A percentile compares a stretch with the other conserved stretches of the same genome.
Conservation (phyloP, 2,797 vertebrate species). For the Chelmon rostratus region DNA sequence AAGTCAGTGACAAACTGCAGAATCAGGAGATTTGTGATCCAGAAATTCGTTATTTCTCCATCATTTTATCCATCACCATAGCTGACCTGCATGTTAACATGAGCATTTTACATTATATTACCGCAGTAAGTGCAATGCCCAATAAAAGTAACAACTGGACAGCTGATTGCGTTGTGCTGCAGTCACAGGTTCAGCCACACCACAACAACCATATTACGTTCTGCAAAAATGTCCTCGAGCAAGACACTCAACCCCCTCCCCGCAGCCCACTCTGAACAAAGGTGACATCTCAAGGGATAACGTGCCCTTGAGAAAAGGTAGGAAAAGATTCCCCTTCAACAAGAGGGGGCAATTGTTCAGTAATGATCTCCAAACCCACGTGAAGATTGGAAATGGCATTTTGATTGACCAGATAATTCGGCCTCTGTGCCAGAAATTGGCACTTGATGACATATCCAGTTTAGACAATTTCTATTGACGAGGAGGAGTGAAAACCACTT, state of each 20-base stretch:
- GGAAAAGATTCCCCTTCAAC: background rate
- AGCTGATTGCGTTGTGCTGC: background rate
- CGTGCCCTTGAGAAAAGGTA: slow-evolving; percentile 29
- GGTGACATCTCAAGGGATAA: background rate
- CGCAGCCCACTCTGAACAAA: background rate
- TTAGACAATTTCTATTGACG: slow-evolving; percentile 1
- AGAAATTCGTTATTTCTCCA: background rate
- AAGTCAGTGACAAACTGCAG: background rate
- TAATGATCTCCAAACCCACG: background rate
- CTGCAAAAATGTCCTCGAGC: background rate
- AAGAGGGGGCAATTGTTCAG: slow-evolving; percentile 3
- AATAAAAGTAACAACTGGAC: background rate
- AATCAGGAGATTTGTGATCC: background rate
- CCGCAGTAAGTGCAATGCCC: background rate
- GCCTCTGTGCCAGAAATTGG: slow-evolving; percentile 5
- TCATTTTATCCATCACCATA: background rate
- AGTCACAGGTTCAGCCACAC: background rate
- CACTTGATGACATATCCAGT: slow-evolving; percentile 24
- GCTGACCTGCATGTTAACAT: background rate
- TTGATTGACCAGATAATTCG: slow-evolving; percentile 36
- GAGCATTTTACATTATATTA: background rate
- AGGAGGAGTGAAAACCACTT: background rate
- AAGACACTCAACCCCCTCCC: background rate
- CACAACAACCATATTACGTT: background rate
- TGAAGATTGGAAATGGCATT: slow-evolving; percentile 34